Evolutionary conservation across 2,888 invertebrate genomes (phyloP).

Genomic region (Lamellibrachia columna): DNA sequence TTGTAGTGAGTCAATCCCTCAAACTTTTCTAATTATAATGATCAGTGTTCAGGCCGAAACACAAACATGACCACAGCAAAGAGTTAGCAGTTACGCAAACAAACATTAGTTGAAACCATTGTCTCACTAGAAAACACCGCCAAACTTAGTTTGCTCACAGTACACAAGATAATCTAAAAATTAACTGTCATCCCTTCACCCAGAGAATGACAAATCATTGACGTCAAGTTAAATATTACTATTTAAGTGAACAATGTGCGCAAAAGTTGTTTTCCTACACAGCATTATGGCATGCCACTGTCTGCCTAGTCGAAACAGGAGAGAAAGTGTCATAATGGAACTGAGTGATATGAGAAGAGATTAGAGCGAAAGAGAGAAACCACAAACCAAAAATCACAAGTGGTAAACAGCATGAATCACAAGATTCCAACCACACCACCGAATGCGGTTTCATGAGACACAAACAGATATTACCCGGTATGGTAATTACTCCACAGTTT

Average conservation of each 20-base stretch:
- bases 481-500: neutral
- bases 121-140: too few relatives aligned
- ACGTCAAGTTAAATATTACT: neutral
- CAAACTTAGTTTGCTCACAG: neutral
- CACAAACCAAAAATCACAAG: neutral
- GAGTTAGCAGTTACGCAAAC: too few relatives aligned
- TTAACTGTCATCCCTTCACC: neutral
- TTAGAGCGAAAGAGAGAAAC: neutral
- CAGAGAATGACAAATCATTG: neutral
- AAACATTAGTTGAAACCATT: too few relatives aligned
- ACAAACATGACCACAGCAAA: too few relatives aligned
- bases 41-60: too few relatives aligned
- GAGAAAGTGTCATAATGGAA: neutral
- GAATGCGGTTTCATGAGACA: neutral
- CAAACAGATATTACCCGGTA: neutral
- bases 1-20: too few relatives aligned
- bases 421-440: neutral
- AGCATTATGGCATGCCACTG: neutral
- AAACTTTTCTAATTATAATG: too few relatives aligned
- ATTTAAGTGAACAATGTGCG: neutral
- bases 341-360: neutral
- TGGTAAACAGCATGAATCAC: neutral
- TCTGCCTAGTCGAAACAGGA: neutral
- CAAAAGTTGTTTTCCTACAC: neutral
- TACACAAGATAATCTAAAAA: neutral